Percentiles rank a stretch among this genome's conserved stretches.
Evolutionary conservation across 2,888 invertebrate species (phyloP).

Genomic region (Lapara coniferarum): DNA sequence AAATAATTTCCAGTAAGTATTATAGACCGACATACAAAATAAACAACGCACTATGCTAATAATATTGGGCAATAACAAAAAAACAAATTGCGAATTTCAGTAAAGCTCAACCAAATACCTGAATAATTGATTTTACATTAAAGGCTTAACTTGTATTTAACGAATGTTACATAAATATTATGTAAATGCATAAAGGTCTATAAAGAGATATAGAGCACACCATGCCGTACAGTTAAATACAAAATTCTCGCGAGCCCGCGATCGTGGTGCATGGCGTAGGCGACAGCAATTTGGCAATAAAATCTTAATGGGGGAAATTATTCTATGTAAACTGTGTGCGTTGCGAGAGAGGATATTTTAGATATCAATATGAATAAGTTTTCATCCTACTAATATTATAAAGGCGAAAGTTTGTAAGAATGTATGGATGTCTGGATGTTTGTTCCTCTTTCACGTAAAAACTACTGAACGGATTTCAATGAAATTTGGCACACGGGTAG

Average conservation of each 20-base stretch:
- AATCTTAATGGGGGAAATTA: background rate
- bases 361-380: too few relatives aligned
- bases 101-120: constrained; percentile 33
- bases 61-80: constrained; percentile 10
- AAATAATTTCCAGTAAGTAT: background rate
- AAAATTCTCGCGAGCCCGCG: constrained; percentile 52
- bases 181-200: constrained; percentile 47
- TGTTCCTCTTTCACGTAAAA: too few relatives aligned
- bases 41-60: background rate
- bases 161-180: constrained; percentile 44
- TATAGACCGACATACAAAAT: background rate
- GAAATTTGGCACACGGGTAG: too few relatives aligned
- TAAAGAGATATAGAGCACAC: constrained; percentile 55
- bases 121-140: constrained; percentile 39
- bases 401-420: too few relatives aligned
- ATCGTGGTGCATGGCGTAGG: constrained; percentile 37
- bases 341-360: too few relatives aligned
- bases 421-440: too few relatives aligned
- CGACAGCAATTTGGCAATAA: constrained; percentile 29
- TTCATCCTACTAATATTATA: too few relatives aligned
- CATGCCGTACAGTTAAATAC: constrained; percentile 51
- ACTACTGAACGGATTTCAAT: too few relatives aligned
- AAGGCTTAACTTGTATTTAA: constrained; percentile 39
- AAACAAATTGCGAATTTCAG: constrained; percentile 20
- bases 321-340: too few relatives aligned